Conservation (phyloP, 2,113 vertebrate genomes). For the Alethe castanea region DNA sequence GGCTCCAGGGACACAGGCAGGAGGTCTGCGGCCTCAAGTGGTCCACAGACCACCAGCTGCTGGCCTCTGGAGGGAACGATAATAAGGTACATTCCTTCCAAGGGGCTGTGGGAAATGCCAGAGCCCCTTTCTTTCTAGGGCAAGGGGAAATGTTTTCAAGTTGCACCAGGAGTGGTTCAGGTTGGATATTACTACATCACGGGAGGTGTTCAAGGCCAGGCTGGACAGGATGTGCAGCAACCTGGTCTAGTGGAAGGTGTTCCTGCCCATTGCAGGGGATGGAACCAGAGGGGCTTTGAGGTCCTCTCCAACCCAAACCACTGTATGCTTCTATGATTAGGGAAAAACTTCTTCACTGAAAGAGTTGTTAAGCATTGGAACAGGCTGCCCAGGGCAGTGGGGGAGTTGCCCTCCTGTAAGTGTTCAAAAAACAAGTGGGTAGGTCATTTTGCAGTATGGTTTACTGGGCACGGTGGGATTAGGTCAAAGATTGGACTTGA, state of each 20-base stretch:
- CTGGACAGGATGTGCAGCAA: neutral
- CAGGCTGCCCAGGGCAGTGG: neutral
- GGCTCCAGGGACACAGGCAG: conserved; percentile 95
- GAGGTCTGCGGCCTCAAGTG: conserved; percentile 98
- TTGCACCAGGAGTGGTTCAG: neutral
- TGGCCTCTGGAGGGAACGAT: conserved; percentile 96
- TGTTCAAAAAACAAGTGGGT: neutral
- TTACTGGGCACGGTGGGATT: neutral
- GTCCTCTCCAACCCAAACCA: neutral
- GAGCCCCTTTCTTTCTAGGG: neutral
- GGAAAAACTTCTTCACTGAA: neutral
- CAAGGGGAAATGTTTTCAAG: neutral
- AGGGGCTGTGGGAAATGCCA: neutral
- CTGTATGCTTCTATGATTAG: neutral
- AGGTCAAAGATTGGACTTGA: neutral
- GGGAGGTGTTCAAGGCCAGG: neutral
- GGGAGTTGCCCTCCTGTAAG: neutral
- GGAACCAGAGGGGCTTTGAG: neutral
- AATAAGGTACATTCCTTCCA: conserved; percentile 83
- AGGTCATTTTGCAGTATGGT: neutral
- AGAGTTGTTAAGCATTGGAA: neutral
- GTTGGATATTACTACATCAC: accelerated
- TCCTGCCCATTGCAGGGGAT: neutral
- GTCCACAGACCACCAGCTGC: conserved; percentile 97
- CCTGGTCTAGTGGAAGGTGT: neutral